A percentile compares a stretch with the other conserved stretches of the same genome.
These are phyloP conservation scores for Achlya flavicornis DNA, from an alignment of 2,888 invertebrate genomes.

Conservation along the genomic window DNA sequence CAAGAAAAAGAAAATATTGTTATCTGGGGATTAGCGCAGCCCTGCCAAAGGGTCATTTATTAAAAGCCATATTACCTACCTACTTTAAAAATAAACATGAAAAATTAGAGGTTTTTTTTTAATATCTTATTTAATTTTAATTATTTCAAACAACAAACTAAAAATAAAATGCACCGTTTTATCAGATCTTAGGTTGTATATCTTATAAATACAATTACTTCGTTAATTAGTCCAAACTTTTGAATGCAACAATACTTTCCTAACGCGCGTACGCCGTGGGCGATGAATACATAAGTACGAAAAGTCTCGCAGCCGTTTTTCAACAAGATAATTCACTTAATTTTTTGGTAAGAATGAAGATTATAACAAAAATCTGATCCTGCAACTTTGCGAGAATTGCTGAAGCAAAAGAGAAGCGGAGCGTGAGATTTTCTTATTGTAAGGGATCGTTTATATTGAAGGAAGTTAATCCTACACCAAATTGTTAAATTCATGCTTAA, in stretches of 20 bases:
- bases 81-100: no score
- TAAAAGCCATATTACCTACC: not conserved
- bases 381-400: constrained; percentile 34
- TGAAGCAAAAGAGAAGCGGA: constrained; percentile 18
- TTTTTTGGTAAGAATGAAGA: constrained; percentile 28
- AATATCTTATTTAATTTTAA: no score
- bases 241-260: no score
- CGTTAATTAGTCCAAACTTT: no score
- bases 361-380: constrained; percentile 34
- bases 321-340: constrained; percentile 30
- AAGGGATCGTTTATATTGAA: constrained; percentile 17
- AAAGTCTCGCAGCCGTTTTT: not conserved
- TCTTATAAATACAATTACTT: no score
- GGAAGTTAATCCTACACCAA: not conserved
- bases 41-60: not conserved
- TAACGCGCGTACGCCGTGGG: no score
- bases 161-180: no score
- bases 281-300: not conserved
- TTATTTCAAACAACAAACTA: no score
- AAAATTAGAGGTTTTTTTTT: no score
- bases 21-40: not conserved
- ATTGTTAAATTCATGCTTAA: not conserved
- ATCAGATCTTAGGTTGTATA: no score
- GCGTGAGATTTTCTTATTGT: constrained; percentile 20
- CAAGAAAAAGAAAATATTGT: not conserved